Percentiles rank a stretch among this genome's conserved stretches.
These are phyloP conservation scores for Apodemia mormo DNA, from an alignment of 2,888 invertebrate species.

Conservation along the genomic window DNA sequence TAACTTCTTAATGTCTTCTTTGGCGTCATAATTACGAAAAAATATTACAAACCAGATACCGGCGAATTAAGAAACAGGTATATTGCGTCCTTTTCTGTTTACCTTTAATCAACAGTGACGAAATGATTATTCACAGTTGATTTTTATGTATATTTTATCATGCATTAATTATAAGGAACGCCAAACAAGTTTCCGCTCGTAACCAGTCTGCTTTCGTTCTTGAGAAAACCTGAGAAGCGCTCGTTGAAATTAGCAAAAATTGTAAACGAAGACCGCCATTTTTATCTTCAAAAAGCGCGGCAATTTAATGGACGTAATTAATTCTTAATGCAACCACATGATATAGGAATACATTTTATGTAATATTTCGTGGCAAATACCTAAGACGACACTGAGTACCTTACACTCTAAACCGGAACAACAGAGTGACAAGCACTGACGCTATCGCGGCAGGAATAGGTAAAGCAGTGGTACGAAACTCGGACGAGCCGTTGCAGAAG, in stretches of 20 bases:
- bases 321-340: neutral
- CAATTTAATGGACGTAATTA: neutral
- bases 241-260: slow-evolving; percentile 11
- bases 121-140: slow-evolving; percentile 29
- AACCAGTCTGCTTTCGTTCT: slow-evolving; percentile 36
- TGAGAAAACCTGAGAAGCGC: slow-evolving; percentile 29
- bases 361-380: no score
- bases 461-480: no score
- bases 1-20: neutral
- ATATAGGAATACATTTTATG: no score
- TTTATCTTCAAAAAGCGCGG: neutral
- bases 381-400: no score
- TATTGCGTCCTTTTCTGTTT: slow-evolving; percentile 14
- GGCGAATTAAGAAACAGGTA: slow-evolving; percentile 6
- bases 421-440: no score
- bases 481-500: no score
- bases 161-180: slow-evolving; percentile 38
- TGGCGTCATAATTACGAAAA: slow-evolving; percentile 2
- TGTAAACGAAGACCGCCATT: neutral
- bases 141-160: slow-evolving; percentile 38
- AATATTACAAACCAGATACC: neutral
- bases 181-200: slow-evolving; percentile 37
- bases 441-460: no score
- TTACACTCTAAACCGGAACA: no score
- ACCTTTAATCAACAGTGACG: slow-evolving; percentile 21